A percentile compares a stretch with the other conserved stretches of the same genome.
phyloP scores from a whole-genome alignment of 2,797 vertebrate genomes.

The Molossus molossus region DNA sequence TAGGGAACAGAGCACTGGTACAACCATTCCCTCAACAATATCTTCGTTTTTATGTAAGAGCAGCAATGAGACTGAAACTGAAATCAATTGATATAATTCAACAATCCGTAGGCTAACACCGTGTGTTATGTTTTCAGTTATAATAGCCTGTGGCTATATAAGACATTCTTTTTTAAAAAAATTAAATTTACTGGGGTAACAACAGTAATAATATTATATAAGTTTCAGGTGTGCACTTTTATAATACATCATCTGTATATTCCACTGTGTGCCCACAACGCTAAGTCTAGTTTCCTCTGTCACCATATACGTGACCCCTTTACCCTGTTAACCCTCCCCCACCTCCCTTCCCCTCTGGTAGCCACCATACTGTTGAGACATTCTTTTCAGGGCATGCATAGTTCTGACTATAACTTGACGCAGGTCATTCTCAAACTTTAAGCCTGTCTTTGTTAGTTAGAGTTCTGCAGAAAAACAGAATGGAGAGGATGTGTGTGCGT shows the following conservation, averaged over 20 bases:
- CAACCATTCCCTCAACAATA: neutral
- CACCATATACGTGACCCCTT: neutral
- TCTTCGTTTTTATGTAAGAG: neutral
- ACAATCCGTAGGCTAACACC: neutral
- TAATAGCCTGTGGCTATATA: neutral
- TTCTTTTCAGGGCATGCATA: constrained; percentile 6
- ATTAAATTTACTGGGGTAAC: neutral
- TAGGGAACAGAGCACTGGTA: neutral
- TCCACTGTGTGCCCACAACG: neutral
- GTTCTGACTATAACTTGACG: neutral
- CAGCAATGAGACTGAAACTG: constrained; percentile 5
- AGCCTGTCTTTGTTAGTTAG: neutral
- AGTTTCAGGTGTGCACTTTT: neutral
- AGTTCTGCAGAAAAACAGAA: constrained; percentile 41
- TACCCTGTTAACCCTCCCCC: neutral
- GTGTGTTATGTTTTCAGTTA: constrained; percentile 38
- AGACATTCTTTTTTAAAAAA: neutral
- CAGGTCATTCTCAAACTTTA: constrained; percentile 18
- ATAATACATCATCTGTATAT: neutral
- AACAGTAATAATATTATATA: neutral
- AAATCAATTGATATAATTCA: constrained; percentile 42
- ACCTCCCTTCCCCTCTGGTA: neutral
- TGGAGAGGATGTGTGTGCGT: no score
- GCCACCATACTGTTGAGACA: neutral
- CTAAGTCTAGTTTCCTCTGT: neutral